phyloP scores from a whole-genome alignment of 2,113 vertebrate species.

The Arvicanthis niloticus region DNA sequence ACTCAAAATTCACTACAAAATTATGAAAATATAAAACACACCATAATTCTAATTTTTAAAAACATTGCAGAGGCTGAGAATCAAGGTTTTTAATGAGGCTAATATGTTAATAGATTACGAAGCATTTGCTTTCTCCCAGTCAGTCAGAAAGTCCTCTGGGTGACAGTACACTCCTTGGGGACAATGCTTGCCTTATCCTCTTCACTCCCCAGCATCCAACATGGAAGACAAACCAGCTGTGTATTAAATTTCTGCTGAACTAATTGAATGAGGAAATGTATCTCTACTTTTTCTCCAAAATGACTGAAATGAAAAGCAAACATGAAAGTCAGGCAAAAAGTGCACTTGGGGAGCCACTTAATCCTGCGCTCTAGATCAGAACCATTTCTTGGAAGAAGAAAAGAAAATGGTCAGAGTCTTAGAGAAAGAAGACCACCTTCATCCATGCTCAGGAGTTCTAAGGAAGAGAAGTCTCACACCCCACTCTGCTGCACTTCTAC shows the following conservation, averaged over 20 bases:
- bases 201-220: background rate
- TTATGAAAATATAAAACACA: constrained; percentile 12
- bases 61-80: background rate
- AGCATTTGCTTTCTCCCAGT: background rate
- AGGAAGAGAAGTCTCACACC: background rate
- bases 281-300: constrained; percentile 31
- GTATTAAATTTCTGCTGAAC: constrained; percentile 24
- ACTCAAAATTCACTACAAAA: background rate
- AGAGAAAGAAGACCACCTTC: background rate
- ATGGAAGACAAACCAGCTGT: background rate
- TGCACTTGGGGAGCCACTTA: background rate
- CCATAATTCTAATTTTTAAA: background rate
- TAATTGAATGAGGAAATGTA: background rate
- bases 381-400: background rate
- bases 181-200: background rate
- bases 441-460: background rate
- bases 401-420: background rate
- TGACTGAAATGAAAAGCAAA: constrained; percentile 39
- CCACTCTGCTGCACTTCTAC: background rate
- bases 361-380: constrained; percentile 22
- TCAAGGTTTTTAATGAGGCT: background rate
- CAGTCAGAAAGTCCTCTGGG: background rate
- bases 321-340: constrained; percentile 30
- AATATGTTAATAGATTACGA: background rate
- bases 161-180: background rate